Conservation (phyloP, 2,888 invertebrate genomes). For the Cyaniris semiargus region DNA sequence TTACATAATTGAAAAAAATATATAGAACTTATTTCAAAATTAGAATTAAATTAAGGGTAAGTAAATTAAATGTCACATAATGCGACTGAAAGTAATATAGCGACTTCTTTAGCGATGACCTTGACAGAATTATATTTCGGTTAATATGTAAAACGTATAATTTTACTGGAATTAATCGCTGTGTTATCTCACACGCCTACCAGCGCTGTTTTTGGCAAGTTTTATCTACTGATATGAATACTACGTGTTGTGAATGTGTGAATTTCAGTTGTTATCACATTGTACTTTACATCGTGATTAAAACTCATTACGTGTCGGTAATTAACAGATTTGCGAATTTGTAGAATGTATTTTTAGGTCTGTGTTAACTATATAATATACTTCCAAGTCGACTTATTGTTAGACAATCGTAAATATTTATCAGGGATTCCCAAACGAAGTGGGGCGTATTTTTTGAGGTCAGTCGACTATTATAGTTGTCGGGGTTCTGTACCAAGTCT, state of each 20-base stretch:
- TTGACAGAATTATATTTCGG: not conserved
- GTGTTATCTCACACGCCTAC: constrained; percentile 15
- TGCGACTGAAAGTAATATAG: too few relatives aligned
- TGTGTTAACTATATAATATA: not conserved
- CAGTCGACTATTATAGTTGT: too few relatives aligned
- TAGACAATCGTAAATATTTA: too few relatives aligned
- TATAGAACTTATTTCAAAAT: too few relatives aligned
- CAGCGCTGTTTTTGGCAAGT: not conserved
- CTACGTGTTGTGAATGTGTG: not conserved
- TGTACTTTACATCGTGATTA: not conserved
- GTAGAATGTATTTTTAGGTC: not conserved
- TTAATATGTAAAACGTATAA: not conserved
- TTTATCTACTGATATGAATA: not conserved
- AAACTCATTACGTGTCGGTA: not conserved
- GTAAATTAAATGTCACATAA: too few relatives aligned
- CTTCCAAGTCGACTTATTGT: not conserved
- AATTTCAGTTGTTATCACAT: not conserved
- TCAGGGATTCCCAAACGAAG: too few relatives aligned
- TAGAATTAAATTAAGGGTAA: too few relatives aligned
- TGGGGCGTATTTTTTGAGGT: too few relatives aligned
- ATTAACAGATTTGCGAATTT: not conserved
- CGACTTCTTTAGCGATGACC: not conserved
- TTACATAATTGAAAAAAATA: too few relatives aligned
- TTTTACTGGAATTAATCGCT: not conserved
- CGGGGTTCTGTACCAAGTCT: too few relatives aligned